phyloP scores from a whole-genome alignment of 2,888 invertebrate genomes.

The Hedya salicella region DNA sequence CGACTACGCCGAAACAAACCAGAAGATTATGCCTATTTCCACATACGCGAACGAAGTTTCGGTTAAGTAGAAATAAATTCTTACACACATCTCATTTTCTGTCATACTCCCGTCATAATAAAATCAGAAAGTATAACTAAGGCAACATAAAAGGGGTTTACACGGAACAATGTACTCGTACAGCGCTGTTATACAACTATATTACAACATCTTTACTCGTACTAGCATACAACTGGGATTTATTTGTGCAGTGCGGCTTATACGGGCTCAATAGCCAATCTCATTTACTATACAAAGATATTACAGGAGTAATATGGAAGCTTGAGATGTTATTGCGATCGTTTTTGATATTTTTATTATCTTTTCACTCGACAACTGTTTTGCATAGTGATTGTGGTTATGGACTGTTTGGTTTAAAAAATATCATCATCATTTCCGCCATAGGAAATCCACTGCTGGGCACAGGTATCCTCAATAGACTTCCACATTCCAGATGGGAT shows the following conservation, averaged over 20 bases:
- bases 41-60: no score
- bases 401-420: no score
- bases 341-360: no score
- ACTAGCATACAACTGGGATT: background rate
- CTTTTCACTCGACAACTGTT: no score
- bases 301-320: background rate
- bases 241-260: constrained; percentile 2
- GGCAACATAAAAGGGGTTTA: background rate
- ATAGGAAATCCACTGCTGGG: no score
- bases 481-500: no score
- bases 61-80: background rate
- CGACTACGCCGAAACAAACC: no score
- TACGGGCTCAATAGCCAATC: background rate
- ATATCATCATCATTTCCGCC: no score
- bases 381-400: no score
- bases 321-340: background rate
- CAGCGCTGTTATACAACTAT: background rate
- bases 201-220: constrained; percentile 1
- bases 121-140: background rate
- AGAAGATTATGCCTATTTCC: no score
- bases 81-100: background rate
- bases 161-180: constrained; percentile 5
- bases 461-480: no score
- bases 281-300: background rate
- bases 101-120: background rate